phyloP scores from a whole-genome alignment of 1,140 invertebrate species.

The Drosophila obscura region DNA sequence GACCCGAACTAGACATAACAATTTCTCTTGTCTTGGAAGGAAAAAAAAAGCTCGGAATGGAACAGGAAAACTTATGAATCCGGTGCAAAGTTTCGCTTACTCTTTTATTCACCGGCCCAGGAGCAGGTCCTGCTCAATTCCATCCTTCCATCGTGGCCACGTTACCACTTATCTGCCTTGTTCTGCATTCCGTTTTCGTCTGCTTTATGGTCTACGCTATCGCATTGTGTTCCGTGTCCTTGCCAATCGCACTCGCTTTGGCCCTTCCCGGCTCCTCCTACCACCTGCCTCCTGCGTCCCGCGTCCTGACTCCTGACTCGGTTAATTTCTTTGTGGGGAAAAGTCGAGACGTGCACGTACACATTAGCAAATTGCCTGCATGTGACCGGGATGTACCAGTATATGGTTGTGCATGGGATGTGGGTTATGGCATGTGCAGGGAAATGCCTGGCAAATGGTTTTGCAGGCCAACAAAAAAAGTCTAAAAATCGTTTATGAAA shows the following conservation, averaged over 20 bases:
- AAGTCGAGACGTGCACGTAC: conserved; percentile 65
- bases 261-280: conserved; percentile 5
- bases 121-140: background rate
- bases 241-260: conserved; percentile 18
- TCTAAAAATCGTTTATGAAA: conserved; percentile 50
- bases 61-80: conserved; percentile 56
- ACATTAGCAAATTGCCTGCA: conserved; percentile 76
- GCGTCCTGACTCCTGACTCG: conserved; percentile 7
- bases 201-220: conserved; percentile 44
- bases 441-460: conserved; percentile 40
- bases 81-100: conserved; percentile 60
- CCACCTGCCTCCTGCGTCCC: background rate
- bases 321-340: conserved; percentile 65
- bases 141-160: too few relatives aligned
- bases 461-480: conserved; percentile 32
- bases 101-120: conserved; percentile 54
- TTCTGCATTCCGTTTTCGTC: conserved; percentile 43
- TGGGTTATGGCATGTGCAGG: conserved; percentile 17
- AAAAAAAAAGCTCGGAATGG: background rate
- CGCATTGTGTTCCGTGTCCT: conserved; percentile 31
- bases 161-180: conserved; percentile 44
- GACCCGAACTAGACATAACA: conserved; percentile 60
- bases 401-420: too few relatives aligned
- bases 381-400: conserved; percentile 17
- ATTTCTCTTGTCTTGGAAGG: conserved; percentile 37